Base-by-base conservation (phyloP, 92 coral and sea anemone genomes). In the Heteractis magnifica region DNA sequence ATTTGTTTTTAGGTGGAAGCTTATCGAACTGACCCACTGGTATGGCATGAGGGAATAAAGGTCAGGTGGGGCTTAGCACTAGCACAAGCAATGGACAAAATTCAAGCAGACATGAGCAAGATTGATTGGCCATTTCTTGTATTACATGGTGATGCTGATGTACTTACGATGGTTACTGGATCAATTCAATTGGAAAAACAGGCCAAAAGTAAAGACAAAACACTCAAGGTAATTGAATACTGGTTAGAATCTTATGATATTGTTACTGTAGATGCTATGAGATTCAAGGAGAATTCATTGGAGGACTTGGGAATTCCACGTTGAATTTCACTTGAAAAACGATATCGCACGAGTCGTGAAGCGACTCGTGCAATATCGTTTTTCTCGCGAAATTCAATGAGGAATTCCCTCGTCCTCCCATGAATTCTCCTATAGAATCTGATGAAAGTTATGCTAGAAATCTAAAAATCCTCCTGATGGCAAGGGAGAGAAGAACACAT, bases 1-100 rank as follows among this genome's bases (percentile, higher is more conserved):
- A 55, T 55, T 13, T 55, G 8, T 55, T 74, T 80, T 21, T 53
- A 95, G 98, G 98, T 90, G 20, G 79, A 82, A 71, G 90, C 89
- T 18, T 95, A 93, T 79, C 72, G 78, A 51, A 89, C 82, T 49
- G 98, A 95, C 73, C 98, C 95, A 3, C 88, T 95, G 14, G 75
- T 88, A 21, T 91, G 92, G 91, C 98, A 93, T 56, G 94, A 81
- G 5, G 95, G 98, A 4, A 6, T 94, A 62, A 95, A 95, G 83
- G 91, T 86, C 3, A 83, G 90, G 49, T 80, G 83, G 85, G 94
- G 86, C 0, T 18, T 77, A 12, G 89, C 84, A 53, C 56, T 95
- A 41, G 51, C 88, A 4, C 51, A 77, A 0, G 86, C 91, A 10
- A 86, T 90, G 89, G 89, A 88, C 14, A 79, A 85, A 50, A 88